These are phyloP conservation scores for Lucifuga dentata DNA, from an alignment of 2,113 vertebrate genomes.

Conservation along the genomic window DNA sequence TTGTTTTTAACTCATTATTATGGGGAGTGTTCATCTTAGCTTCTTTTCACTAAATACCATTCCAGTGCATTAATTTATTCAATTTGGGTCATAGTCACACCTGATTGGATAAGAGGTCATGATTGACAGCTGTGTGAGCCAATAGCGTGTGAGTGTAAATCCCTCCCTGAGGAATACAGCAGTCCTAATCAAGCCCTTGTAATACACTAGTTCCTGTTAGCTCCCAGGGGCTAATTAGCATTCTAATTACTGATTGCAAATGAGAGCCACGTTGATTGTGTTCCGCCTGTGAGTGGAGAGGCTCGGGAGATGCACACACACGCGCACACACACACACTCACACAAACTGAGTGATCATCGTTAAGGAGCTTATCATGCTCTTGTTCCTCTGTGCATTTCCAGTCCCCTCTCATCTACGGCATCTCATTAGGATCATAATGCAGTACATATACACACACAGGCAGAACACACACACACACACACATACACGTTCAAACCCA, in stretches of 20 bases:
- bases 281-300: constrained; percentile 74
- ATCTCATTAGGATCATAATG: constrained; percentile 77
- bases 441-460: constrained; percentile 62
- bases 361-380: constrained; percentile 81
- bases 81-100: constrained; percentile 21
- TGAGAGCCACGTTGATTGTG: constrained; percentile 86
- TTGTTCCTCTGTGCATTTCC: constrained; percentile 77
- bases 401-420: constrained; percentile 71
- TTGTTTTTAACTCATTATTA: background rate
- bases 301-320: constrained; percentile 50
- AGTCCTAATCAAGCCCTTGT: constrained; percentile 97
- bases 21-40: background rate
- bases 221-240: constrained; percentile 98
- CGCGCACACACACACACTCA: constrained; percentile 36
- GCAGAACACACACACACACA: background rate
- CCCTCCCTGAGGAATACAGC: constrained; percentile 76
- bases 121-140: constrained; percentile 71
- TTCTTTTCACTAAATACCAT: background rate
- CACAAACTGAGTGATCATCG: constrained; percentile 75
- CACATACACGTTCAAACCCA: constrained; percentile 10
- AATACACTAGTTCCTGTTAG: constrained; percentile 99
- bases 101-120: constrained; percentile 51
- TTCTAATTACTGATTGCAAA: constrained; percentile 99
- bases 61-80: constrained; percentile 21
- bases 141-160: constrained; percentile 71